Conservation (phyloP, 2,888 invertebrate species). For the Rhyacophila evoluta region DNA sequence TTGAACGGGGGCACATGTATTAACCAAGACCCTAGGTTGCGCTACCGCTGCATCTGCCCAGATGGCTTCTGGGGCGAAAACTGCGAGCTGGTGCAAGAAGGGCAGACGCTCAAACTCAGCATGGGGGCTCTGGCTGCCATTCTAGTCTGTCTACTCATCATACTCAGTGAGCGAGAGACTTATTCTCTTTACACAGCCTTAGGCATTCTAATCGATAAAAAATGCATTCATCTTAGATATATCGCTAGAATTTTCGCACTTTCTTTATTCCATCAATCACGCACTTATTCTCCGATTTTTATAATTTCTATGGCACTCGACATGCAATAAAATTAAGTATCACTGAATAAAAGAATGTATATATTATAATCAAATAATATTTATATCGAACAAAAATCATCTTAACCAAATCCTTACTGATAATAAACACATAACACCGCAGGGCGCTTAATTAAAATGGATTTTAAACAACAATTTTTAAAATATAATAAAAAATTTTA, state of each 20-base stretch:
- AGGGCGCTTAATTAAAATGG: no score
- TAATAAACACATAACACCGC: no score
- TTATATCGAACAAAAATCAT: no score
- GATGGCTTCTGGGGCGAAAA: constrained; percentile 95
- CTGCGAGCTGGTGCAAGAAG: constrained; percentile 94
- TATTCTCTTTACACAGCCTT: neutral
- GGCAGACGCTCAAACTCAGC: constrained; percentile 94
- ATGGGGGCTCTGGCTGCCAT: constrained; percentile 98
- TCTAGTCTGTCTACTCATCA: constrained; percentile 95
- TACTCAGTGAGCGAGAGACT: constrained; percentile 85
- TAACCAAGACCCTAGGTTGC: constrained; percentile 89
- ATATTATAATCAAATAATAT: no score
- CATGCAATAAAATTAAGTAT: no score
- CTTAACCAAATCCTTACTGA: no score
- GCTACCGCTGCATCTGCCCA: constrained; percentile 90
- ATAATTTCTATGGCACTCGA: neutral
- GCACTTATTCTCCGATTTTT: neutral
- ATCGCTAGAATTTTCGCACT: neutral
- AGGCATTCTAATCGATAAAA: neutral
- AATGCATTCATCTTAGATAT: constrained; percentile 6
- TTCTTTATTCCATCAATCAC: neutral
- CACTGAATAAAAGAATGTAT: no score
- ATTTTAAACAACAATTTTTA: no score
- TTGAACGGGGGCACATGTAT: constrained; percentile 93
- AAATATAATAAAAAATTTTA: no score